phyloP scores from a whole-genome alignment of 2,888 invertebrate genomes.

The Lissocephala sabroskyi region DNA sequence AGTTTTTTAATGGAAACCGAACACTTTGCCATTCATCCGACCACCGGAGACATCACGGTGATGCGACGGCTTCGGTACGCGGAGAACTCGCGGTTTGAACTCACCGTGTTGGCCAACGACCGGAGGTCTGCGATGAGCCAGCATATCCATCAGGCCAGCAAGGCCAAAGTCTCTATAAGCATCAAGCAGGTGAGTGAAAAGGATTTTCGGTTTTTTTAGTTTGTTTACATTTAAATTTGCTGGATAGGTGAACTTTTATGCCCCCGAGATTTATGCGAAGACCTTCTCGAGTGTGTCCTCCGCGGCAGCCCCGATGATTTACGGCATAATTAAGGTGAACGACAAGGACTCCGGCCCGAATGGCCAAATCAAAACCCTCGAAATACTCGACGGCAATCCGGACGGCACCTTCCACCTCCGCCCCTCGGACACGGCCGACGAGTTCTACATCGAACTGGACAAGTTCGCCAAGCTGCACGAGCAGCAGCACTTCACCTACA shows the following conservation, averaged over 20 bases:
- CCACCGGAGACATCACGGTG: slow-evolving; percentile 88
- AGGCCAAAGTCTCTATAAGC: slow-evolving; percentile 83
- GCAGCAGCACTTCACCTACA: slow-evolving; percentile 83
- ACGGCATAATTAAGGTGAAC: slow-evolving; percentile 88
- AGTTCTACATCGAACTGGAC: slow-evolving; percentile 84
- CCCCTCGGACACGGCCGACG: slow-evolving; percentile 77
- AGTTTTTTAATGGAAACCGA: slow-evolving; percentile 87
- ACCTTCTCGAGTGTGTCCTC: slow-evolving; percentile 86
- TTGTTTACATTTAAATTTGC: slow-evolving; percentile 36
- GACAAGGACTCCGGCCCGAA: slow-evolving; percentile 89
- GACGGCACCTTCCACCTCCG: slow-evolving; percentile 89
- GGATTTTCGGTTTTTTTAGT: not conserved
- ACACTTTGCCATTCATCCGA: slow-evolving; percentile 93
- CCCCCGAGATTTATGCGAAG: slow-evolving; percentile 87
- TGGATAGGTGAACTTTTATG: slow-evolving; percentile 85
- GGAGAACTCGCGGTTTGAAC: slow-evolving; percentile 80
- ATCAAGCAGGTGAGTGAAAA: slow-evolving; percentile 76
- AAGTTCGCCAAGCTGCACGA: slow-evolving; percentile 73
- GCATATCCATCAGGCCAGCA: slow-evolving; percentile 76
- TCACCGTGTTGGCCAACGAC: slow-evolving; percentile 89
- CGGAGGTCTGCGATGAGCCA: slow-evolving; percentile 78
- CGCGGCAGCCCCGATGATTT: slow-evolving; percentile 86
- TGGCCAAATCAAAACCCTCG: slow-evolving; percentile 85
- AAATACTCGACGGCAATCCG: slow-evolving; percentile 91
- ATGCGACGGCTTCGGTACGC: slow-evolving; percentile 84